Evolutionary conservation across 2,888 invertebrate species (phyloP).

Genomic region (Pediacus dermestoides): DNA sequence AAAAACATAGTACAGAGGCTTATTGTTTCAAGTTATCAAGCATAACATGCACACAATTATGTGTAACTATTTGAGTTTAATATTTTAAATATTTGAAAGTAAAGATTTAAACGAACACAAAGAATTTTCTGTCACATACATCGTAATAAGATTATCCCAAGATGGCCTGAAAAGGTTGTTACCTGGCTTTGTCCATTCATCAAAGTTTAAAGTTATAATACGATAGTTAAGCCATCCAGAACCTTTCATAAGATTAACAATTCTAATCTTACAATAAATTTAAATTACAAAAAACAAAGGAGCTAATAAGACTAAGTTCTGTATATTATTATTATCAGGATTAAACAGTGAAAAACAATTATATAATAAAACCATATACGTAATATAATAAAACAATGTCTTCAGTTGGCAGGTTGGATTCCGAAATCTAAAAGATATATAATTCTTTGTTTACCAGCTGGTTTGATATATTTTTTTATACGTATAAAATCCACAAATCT

Average conservation of each 20-base stretch:
- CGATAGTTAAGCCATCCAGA: too few species aligned
- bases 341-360: conserved; percentile 2
- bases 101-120: conserved; percentile 3
- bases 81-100: too few species aligned
- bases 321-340: too few species aligned
- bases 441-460: neutral
- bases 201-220: conserved; percentile 29
- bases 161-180: conserved; percentile 18
- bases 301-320: too few species aligned
- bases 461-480: conserved; percentile 1
- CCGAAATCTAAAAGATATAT: neutral
- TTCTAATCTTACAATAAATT: conserved; percentile 4
- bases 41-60: too few species aligned
- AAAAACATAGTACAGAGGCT: too few species aligned
- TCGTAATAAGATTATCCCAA: conserved; percentile 4
- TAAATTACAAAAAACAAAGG: neutral
- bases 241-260: too few species aligned
- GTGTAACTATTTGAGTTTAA: too few species aligned
- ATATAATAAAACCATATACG: too few species aligned
- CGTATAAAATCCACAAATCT: conserved; percentile 1
- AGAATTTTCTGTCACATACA: neutral
- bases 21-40: too few species aligned
- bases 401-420: conserved; percentile 1
- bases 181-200: conserved; percentile 32
- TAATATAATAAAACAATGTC: conserved; percentile 2